Evolutionary conservation across 2,888 invertebrate species (phyloP), one percentile per base, ranked within the genome.

Genomic region (Agrochola lychnidis): DNA sequence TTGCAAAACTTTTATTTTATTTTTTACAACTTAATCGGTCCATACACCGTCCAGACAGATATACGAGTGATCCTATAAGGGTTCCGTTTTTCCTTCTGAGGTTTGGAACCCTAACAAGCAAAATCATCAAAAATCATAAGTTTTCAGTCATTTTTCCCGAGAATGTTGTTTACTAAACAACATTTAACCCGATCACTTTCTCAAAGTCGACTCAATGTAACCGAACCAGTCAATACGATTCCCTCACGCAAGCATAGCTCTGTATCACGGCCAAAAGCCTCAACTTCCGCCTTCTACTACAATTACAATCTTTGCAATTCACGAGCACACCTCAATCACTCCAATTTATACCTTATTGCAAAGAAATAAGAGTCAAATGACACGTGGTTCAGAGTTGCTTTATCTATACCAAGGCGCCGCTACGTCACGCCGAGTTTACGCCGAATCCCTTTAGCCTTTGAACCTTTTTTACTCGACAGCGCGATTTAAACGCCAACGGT

Each of bases 341-440:
- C 12, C 9, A 70, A 19, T 16, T 0, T 45, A 36, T 14, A 19
- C 45, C 45, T 53, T 77, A 62, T 22, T 0, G 4, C 53, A 30
- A 10, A 6, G 36, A 14, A 0, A n/a, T 62, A 77, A 56, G 70
- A 53, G 6, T 14, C 45, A 56, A 22, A 10, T n/a, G 48, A 22
- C 1, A n/a, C 22, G 12, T 19, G n/a, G 0, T 70, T 12, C 2
- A 25, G 6, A 56, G 25, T 30, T 48, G 22, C 45, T 30, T 56
- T 70, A 62, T 77, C 77, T 77, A 14, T 57, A 36, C 16, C 61
- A 64, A 70, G 61, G 68, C 62, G 56, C 42, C 45, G 51, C 51
- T 59, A 63, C 79, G 82, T 80, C 73, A 77, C 70, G 61, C 42
- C 7, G 63, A 76, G 76, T 72, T 82, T 53, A 45, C 63, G 61